Evolutionary conservation across 2,113 vertebrate genomes (phyloP), one percentile per base, ranked within the genome.

Genomic region (Mormoops blainvillei): DNA sequence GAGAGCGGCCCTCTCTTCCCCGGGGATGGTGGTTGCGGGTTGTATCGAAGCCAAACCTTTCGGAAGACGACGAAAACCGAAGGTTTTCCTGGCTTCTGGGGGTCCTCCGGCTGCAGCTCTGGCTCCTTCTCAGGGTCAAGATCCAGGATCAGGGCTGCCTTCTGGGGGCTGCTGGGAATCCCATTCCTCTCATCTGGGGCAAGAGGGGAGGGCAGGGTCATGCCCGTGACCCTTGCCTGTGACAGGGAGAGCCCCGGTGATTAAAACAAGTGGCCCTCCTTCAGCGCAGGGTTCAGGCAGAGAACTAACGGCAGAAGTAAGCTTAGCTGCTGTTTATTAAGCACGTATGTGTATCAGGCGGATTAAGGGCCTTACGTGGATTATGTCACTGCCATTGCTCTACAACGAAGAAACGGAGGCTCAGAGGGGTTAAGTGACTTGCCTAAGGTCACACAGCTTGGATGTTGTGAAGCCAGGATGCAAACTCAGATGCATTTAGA

Each of bases 11-110:
- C 26, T 16, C 26, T 58, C 61, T n/a, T 31, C 31, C 50, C 41
- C 33, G 12, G 52, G 81, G 45, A 3, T 15, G 41, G 58, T 4
- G 6, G 36, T 1, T 9, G 50, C 41, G 45, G 45, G 43, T 2
- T 36, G 5, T 5, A 20, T 7, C 28, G 12, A 24, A 83, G 95
- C 20, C 93, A 50, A 74, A 99, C 99, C 99, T 99, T 99, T 77
- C 91, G 98, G 45, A 99, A 98, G 71, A 99, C 98, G n/a, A 97
- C 74, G 0, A 97, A 63, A 68, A 99, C 95, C 0, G 99, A 99
- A 33, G 98, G 97, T 63, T 98, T 98, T 33, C 18, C 94, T 31
- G 95, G 78, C 19, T 96, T 74, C 89, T 52, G 95, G 3, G 74
- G 41, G 6, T 94, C 89, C 26, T 88, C 87, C 6, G 28, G 15